Conservation (phyloP, 2,888 invertebrate genomes). For the Deroplatys truncata region DNA sequence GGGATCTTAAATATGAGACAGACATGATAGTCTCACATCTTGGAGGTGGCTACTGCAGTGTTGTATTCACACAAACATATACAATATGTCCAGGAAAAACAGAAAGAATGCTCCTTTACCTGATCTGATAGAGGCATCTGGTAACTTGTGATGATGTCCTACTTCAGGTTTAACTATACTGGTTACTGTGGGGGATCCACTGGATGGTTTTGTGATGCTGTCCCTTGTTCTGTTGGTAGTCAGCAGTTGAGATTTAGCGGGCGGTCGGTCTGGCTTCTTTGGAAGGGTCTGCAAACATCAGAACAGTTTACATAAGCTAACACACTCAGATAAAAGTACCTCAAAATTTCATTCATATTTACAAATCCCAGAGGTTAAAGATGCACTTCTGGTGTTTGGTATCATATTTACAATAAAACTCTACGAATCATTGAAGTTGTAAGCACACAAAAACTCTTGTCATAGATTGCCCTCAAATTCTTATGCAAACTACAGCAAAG, state of each 20-base stretch:
- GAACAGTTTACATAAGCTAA: neutral
- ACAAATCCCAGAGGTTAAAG: neutral
- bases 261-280: constrained; percentile 35
- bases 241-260: constrained; percentile 20
- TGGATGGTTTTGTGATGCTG: constrained; percentile 34
- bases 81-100: neutral
- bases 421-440: too few species aligned
- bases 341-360: neutral
- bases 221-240: constrained; percentile 35
- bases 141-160: neutral
- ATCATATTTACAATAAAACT: too few species aligned
- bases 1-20: too few species aligned
- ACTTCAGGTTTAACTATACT: neutral
- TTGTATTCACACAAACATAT: too few species aligned
- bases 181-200: neutral
- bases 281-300: neutral
- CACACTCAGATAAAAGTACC: neutral
- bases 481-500: too few species aligned
- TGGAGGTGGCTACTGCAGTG: too few species aligned
- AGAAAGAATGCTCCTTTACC: neutral
- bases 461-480: too few species aligned
- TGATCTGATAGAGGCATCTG: neutral
- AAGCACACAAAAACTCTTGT: too few species aligned
- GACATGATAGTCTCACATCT: too few species aligned
- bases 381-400: neutral